Conservation (phyloP, 1,140 invertebrate genomes). For the Brachionus paranguensis region DNA sequence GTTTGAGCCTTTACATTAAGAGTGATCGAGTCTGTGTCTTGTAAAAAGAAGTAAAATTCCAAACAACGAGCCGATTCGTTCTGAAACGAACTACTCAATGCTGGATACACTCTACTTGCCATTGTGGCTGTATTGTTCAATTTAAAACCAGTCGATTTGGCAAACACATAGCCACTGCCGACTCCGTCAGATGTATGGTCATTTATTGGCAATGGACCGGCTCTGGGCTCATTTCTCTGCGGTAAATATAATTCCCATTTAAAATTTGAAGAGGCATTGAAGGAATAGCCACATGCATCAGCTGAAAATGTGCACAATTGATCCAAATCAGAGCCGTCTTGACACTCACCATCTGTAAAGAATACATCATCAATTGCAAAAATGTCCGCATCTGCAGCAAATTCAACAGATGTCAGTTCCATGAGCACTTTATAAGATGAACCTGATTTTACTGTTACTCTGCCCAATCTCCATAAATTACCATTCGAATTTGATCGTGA, state of each 20-base stretch:
- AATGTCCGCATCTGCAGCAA: background rate
- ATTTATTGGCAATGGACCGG: constrained; percentile 17
- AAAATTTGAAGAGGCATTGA: background rate
- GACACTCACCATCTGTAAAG: constrained; percentile 28
- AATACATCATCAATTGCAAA: constrained; percentile 34
- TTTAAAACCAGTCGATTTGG: background rate
- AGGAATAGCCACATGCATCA: constrained; percentile 4
- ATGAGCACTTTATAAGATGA: constrained; percentile 1
- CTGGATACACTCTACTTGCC: background rate
- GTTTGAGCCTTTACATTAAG: constrained; percentile 22
- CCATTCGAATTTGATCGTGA: constrained; percentile 47
- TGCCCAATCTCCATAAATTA: constrained; percentile 47
- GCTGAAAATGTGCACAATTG: constrained; percentile 31
- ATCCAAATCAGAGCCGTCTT: background rate
- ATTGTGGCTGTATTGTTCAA: constrained; percentile 11
- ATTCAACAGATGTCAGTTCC: constrained; percentile 13
- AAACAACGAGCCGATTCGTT: constrained; percentile 1
- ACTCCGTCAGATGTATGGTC: constrained; percentile 27
- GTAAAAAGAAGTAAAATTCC: constrained; percentile 32
- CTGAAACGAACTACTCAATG: background rate
- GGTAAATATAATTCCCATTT: constrained; percentile 3
- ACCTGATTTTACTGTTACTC: constrained; percentile 43
- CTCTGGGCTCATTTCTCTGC: background rate
- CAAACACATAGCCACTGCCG: constrained; percentile 10
- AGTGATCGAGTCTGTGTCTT: background rate